Base-by-base conservation (phyloP, 2,888 invertebrate genomes). In the Eristalinus aeneus region DNA sequence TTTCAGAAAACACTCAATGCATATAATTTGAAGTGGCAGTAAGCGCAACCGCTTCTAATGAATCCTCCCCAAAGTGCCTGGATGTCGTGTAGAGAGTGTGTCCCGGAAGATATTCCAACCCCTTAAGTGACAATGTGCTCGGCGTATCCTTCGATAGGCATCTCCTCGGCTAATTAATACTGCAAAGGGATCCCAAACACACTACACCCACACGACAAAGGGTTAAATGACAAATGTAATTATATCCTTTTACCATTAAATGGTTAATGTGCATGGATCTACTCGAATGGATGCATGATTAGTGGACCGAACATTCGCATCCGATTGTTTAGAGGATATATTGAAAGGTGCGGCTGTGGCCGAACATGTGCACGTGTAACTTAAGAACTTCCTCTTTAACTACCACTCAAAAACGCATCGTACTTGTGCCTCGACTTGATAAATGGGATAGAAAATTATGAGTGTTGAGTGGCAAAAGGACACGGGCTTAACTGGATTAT, bases 191-290 rank as follows among this genome's bases (percentile, higher is more conserved):
- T 54, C 53, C 56, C 54, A 20, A 53, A 54, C 36, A 54, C 27
- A 34, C 39, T 32, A 22, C 39, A 34, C 31, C 20, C 20, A 32
- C 20, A 36, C 11, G 69, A 58, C 53, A 86, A 86, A 81, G 81
- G 77, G 81, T 86, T 86, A 81, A 86, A 81, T 86, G 81, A 77
- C 86, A 86, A 81, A 86, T 81, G 81, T 86, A 86, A 86, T 86
- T 86, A 86, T 81, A 81, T 86, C 86, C 86, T 81, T 78, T 86
- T 60, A 22, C 73, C 63, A 72, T 82, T 82, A 78, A 74, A 75
- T 67, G 84, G 79, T 79, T 84, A 79, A 81, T 77, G 81, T 86
- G 81, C 46, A 67, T 36, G 60, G 77, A 60, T 61, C 74, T 22
- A 23, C 58, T 9, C 46, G 61, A 60, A 20, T 61, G 71, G 46